Evolutionary conservation across 2,113 vertebrate species (phyloP).

Genomic region (Pterocles gutturalis): DNA sequence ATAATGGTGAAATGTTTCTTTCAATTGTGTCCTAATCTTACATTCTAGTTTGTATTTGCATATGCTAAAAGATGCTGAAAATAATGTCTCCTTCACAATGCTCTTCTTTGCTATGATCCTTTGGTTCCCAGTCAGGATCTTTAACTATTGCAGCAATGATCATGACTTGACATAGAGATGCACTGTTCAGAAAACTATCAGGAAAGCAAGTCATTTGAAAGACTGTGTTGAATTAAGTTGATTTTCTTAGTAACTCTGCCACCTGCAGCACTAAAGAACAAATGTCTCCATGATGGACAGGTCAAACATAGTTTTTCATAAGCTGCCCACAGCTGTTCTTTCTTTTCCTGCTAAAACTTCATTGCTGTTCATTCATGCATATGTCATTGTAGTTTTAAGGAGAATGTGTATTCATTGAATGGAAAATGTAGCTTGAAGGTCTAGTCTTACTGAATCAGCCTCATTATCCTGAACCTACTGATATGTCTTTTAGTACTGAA

Average conservation of each 20-base stretch:
- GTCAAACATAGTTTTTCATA: conserved; percentile 61
- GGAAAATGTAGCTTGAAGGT: conserved; percentile 58
- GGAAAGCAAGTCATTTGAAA: conserved; percentile 31
- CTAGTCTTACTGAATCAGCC: conserved; percentile 48
- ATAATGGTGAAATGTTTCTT: background rate
- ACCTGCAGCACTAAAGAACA: conserved; percentile 62
- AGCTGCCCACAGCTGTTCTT: conserved; percentile 62
- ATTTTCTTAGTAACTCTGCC: conserved; percentile 62
- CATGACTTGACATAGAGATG: conserved; percentile 33
- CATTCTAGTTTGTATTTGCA: conserved; percentile 12
- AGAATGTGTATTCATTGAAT: conserved; percentile 47
- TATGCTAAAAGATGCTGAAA: conserved; percentile 16
- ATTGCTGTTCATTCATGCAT: conserved; percentile 66
- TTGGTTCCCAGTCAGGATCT: conserved; percentile 12
- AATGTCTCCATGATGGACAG: conserved; percentile 60
- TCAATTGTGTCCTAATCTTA: background rate
- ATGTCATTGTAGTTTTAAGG: conserved; percentile 42
- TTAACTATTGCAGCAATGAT: background rate
- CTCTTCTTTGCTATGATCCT: background rate
- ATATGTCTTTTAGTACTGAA: conserved; percentile 39
- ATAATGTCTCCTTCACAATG: conserved; percentile 16
- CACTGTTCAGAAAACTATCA: conserved; percentile 43
- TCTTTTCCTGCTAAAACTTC: conserved; percentile 60
- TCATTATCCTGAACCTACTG: conserved; percentile 33
- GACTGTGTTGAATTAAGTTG: conserved; percentile 36